Evolutionary conservation across 2,113 vertebrate genomes (phyloP), one percentile per base, ranked within the genome.

Genomic region (Lutjanus erythropterus): DNA sequence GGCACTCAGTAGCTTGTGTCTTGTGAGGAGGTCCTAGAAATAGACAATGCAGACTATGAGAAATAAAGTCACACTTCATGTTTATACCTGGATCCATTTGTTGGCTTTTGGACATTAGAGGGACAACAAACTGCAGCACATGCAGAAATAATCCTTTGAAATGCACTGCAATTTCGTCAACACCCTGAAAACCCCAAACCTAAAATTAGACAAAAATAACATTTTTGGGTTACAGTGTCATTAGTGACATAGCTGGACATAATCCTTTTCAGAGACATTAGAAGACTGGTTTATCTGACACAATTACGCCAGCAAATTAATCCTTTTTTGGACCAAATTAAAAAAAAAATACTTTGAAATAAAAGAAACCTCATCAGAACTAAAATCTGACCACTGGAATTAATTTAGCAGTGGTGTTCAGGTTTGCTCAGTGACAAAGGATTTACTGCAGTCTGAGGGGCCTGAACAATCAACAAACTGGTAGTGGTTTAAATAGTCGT

Each of bases 1-100:
- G 37, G 97, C 97, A 77, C 97, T 97, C 93, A 97, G 94, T 79
- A 96, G 94, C 93, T 99, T 99, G 95, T 99, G 98, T 95, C 98
- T 97, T 14, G 97, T 99, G 78, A 99, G 94, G 82, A 99, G 95
- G 87, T 99, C 98, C 98, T 99, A 91, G 56, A 83, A 94, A 92
- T 85, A 82, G 37, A 88, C 16, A 56, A 52, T 39, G 47, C 47
- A 55, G 15, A 69, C 10, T 15, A 27, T 81, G 27, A 75, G 64
- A 23, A 6, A 44, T 18, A 60, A 52, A 75, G 15, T 70, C n/a
- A 65, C 2, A 52, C 1, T 27, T 5, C 16, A 66, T 53, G 49
- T 8, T 58, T 42, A n/a, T 46, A 14, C 33, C 4, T 27, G 11
- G 42, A 19, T 18, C 18, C 6, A 18, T 66, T 41, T 37, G 49